phyloP scores from a whole-genome alignment of 1,140 invertebrate genomes.

The Caerostris darwini region DNA sequence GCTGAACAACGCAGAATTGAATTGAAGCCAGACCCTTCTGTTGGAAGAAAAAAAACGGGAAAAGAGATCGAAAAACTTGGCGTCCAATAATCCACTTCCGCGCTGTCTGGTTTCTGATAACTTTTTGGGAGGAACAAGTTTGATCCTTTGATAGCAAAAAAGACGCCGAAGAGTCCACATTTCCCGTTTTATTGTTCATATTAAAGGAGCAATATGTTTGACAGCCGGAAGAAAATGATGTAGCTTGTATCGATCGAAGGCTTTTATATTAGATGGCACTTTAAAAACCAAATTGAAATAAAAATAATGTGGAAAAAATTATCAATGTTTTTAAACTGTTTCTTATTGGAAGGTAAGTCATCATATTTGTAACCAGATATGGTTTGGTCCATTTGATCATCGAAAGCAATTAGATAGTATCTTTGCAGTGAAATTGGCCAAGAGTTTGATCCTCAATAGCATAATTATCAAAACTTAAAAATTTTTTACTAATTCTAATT shows the following conservation, averaged over 20 bases:
- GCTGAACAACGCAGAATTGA: too few species aligned
- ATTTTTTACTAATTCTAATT: too few species aligned
- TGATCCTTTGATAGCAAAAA: background rate
- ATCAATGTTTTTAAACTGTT: background rate
- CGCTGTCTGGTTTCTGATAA: background rate
- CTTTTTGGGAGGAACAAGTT: background rate
- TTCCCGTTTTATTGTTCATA: background rate
- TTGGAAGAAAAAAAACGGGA: background rate
- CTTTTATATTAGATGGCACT: background rate
- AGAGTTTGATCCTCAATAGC: too few species aligned
- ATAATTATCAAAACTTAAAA: too few species aligned
- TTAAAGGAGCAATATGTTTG: background rate
- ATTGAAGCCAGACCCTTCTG: too few species aligned
- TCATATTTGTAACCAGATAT: too few species aligned
- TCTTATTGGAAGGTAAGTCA: background rate
- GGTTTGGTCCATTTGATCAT: too few species aligned
- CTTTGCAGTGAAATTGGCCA: too few species aligned
- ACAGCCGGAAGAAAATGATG: background rate
- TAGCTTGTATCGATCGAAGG: background rate
- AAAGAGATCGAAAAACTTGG: background rate
- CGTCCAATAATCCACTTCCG: background rate
- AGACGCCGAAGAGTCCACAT: slow-evolving; percentile 9
- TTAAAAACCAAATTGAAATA: background rate
- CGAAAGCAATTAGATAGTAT: too few species aligned
- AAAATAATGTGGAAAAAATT: background rate